These are phyloP conservation scores for Xiphophorus couchianus DNA, from an alignment of 2,113 vertebrate species.

Conservation along the genomic window DNA sequence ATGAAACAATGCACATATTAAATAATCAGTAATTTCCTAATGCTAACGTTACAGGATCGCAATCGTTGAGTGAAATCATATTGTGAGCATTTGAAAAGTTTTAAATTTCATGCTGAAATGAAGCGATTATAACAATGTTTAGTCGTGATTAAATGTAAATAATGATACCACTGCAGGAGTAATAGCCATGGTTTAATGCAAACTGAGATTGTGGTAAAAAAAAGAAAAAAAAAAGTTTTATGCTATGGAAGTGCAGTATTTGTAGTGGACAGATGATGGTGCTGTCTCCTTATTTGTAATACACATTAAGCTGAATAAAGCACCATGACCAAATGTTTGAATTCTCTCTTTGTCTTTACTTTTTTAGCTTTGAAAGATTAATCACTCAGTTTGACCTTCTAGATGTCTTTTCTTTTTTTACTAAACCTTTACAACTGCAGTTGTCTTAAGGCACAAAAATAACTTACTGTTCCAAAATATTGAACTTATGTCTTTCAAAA, in stretches of 20 bases:
- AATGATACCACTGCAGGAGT: constrained; percentile 9
- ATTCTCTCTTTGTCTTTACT: constrained; percentile 6
- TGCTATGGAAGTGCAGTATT: constrained; percentile 30
- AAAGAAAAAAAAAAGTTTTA: background rate
- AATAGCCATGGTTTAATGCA: constrained; percentile 3
- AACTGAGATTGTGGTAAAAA: background rate
- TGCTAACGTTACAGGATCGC: background rate
- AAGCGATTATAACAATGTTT: constrained; percentile 4
- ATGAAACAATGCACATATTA: constrained; percentile 13
- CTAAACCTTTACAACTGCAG: background rate
- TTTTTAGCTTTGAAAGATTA: background rate
- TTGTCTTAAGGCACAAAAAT: background rate
- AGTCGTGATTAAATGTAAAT: constrained; percentile 15
- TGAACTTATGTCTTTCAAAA: background rate
- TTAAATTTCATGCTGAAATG: constrained; percentile 15
- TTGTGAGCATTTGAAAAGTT: background rate
- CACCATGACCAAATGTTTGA: background rate
- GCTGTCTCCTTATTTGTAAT: constrained; percentile 26
- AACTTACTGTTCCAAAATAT: background rate
- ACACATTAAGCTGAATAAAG: constrained; percentile 45
- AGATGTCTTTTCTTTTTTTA: background rate
- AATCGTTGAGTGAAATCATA: background rate
- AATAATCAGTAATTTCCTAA: background rate
- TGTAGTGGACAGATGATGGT: constrained; percentile 37
- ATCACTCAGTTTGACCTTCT: background rate